Evolutionary conservation across 2,797 vertebrate species (phyloP).

Genomic region (Cheirogaleus major): DNA sequence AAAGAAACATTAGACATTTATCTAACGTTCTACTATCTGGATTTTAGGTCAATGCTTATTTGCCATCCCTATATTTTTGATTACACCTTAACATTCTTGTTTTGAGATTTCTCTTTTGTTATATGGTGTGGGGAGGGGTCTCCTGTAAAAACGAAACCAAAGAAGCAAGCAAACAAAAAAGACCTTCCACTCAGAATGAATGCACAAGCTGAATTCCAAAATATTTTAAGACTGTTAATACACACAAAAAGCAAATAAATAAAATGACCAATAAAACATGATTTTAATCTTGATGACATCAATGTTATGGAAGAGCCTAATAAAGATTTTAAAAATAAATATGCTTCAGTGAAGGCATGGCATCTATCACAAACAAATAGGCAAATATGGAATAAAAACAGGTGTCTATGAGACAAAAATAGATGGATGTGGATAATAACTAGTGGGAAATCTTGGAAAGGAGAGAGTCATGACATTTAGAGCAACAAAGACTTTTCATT

Average conservation of each 20-base stretch:
- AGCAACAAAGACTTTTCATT: not conserved
- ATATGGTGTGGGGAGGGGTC: not conserved
- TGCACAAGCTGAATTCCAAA: not conserved
- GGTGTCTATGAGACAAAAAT: not conserved
- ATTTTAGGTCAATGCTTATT: not conserved
- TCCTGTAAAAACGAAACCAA: not conserved
- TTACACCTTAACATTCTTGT: not conserved
- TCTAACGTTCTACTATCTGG: not conserved
- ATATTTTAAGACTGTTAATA: not conserved
- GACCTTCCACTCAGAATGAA: not conserved
- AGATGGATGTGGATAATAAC: not conserved
- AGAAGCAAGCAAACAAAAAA: not conserved
- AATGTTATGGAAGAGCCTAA: not conserved
- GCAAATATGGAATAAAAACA: slow-evolving; percentile 5
- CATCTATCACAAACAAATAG: slow-evolving; percentile 3
- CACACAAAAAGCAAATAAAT: not conserved
- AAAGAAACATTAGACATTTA: not conserved
- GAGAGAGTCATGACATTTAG: not conserved
- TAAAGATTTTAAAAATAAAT: not conserved
- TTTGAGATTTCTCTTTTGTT: not conserved
- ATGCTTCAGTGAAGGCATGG: not conserved
- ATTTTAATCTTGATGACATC: not conserved
- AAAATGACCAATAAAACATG: not conserved
- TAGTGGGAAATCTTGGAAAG: not conserved
- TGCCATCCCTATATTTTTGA: not conserved